Conservation (phyloP, 2,888 invertebrate genomes). For the Maniola hyperantus region DNA sequence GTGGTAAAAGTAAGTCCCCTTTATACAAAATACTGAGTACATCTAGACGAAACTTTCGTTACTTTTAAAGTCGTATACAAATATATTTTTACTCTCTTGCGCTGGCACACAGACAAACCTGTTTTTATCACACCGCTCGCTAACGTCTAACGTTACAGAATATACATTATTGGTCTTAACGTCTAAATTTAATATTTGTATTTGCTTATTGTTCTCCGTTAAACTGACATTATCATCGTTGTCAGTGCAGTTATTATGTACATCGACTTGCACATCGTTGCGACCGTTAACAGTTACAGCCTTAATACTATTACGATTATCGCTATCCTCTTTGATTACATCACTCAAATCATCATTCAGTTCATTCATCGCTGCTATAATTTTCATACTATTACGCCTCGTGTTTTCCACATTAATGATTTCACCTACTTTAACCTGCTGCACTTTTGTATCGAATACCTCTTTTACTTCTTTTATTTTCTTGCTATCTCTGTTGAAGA, state of each 20-base stretch:
- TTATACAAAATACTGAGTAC: slow-evolving; percentile 32
- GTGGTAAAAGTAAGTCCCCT: neutral
- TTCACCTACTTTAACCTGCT: slow-evolving; percentile 70
- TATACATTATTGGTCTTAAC: slow-evolving; percentile 77
- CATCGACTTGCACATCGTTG: slow-evolving; percentile 54
- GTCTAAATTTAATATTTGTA: slow-evolving; percentile 80
- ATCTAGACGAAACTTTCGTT: slow-evolving; percentile 76
- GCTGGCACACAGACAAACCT: slow-evolving; percentile 74
- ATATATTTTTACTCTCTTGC: slow-evolving; percentile 73
- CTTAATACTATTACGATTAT: slow-evolving; percentile 36
- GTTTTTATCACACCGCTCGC: slow-evolving; percentile 63
- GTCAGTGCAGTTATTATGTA: slow-evolving; percentile 48
- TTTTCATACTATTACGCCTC: slow-evolving; percentile 77
- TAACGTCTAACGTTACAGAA: slow-evolving; percentile 77
- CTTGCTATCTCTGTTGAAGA: slow-evolving; percentile 65
- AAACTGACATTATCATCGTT: slow-evolving; percentile 50
- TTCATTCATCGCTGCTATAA: slow-evolving; percentile 70
- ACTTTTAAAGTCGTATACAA: slow-evolving; percentile 79
- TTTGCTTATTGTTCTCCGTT: slow-evolving; percentile 76
- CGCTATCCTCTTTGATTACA: slow-evolving; percentile 40
- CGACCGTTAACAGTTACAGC: slow-evolving; percentile 36
- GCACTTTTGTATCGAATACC: slow-evolving; percentile 50
- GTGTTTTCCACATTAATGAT: slow-evolving; percentile 74
- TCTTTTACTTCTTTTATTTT: slow-evolving; percentile 59
- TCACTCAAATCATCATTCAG: slow-evolving; percentile 50